Conservation (phyloP, 2,797 vertebrate species). For the Halcyon leucocephala region DNA sequence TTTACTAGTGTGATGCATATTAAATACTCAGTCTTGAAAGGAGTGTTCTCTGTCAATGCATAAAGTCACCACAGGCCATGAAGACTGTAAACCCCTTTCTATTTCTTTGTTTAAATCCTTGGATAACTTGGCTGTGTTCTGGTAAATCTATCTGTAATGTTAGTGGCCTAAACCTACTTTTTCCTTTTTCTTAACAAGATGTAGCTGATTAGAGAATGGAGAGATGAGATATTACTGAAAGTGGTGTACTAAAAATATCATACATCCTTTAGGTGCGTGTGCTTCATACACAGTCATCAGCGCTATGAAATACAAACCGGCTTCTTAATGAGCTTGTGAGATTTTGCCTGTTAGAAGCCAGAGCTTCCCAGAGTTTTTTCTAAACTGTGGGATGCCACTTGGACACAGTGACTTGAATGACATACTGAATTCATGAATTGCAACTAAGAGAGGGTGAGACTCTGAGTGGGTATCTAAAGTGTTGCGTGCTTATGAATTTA, state of each 20-base stretch:
- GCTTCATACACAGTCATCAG: neutral
- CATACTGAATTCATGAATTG: neutral
- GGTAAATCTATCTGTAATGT: neutral
- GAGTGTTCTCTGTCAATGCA: neutral
- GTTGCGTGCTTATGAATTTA: neutral
- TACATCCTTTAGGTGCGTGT: rapidly evolving
- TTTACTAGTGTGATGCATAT: neutral
- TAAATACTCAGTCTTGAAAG: neutral
- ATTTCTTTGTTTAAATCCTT: neutral
- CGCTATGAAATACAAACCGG: neutral
- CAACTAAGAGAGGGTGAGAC: neutral
- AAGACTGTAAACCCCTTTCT: neutral
- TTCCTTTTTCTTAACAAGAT: neutral
- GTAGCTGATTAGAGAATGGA: neutral
- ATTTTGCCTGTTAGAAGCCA: neutral
- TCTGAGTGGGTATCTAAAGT: neutral
- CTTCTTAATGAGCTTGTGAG: neutral
- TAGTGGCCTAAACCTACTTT: neutral
- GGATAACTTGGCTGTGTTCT: neutral
- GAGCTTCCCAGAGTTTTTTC: neutral
- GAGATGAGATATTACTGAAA: neutral
- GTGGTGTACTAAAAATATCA: neutral
- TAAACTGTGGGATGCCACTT: neutral
- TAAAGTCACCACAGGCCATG: neutral
- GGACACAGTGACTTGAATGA: neutral